A percentile compares a stretch with the other conserved stretches of the same genome.
phyloP scores from a whole-genome alignment of 2,797 vertebrate genomes.

The Acanthurus leucopareius region DNA sequence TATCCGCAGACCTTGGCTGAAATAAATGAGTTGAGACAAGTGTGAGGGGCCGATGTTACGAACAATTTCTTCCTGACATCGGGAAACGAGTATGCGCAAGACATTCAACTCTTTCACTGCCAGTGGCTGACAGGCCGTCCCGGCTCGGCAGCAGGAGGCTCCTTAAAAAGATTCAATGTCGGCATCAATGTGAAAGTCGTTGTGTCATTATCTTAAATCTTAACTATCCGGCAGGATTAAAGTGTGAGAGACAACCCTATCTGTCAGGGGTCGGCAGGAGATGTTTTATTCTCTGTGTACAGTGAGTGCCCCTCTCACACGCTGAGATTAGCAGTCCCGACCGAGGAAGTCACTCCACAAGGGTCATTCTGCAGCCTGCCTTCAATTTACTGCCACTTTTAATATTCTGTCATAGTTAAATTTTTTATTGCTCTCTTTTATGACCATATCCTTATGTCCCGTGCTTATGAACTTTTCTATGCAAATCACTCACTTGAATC shows the following conservation, averaged over 20 bases:
- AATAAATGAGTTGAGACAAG: slow-evolving; percentile 90
- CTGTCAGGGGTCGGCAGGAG: slow-evolving; percentile 77
- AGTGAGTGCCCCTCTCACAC: slow-evolving; percentile 72
- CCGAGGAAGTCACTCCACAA: slow-evolving; percentile 74
- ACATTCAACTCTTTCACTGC: slow-evolving; percentile 87
- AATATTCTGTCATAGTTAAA: slow-evolving; percentile 89
- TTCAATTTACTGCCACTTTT: slow-evolving; percentile 87
- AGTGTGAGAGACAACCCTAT: slow-evolving; percentile 82
- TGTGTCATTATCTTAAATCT: slow-evolving; percentile 87
- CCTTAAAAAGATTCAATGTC: slow-evolving; percentile 86
- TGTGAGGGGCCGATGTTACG: slow-evolving; percentile 82
- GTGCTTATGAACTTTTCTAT: slow-evolving; percentile 89
- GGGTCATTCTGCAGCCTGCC: slow-evolving; percentile 83
- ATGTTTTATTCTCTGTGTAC: slow-evolving; percentile 85
- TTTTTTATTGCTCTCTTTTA: slow-evolving; percentile 86
- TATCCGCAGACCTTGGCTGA: slow-evolving; percentile 90
- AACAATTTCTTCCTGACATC: slow-evolving; percentile 86
- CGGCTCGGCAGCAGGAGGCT: slow-evolving; percentile 73
- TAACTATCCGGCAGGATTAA: slow-evolving; percentile 80
- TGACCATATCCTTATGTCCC: slow-evolving; percentile 87
- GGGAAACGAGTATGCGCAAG: slow-evolving; percentile 75
- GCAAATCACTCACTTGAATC: slow-evolving; percentile 86
- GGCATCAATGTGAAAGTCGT: slow-evolving; percentile 84
- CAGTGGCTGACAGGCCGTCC: slow-evolving; percentile 80
- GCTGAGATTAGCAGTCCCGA: slow-evolving; percentile 77